These are phyloP conservation scores for Crotalus viridis DNA, from an alignment of 2,113 vertebrate genomes.

Conservation along the genomic window DNA sequence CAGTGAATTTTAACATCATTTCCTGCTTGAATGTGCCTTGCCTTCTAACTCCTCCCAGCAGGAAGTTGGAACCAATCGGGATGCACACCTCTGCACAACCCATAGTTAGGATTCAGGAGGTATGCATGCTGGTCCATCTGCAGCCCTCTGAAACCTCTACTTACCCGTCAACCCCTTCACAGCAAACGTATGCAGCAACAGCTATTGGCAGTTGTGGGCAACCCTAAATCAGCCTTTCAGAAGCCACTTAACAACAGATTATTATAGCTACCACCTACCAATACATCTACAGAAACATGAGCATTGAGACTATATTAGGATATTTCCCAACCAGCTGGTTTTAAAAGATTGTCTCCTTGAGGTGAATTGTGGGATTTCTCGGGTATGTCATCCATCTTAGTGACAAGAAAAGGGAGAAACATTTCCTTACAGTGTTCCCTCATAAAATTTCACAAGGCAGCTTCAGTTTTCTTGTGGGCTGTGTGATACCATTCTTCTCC, in stretches of 20 bases:
- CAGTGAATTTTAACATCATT: too few relatives aligned
- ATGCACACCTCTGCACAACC: not conserved
- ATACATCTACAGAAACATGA: not conserved
- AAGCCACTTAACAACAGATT: not conserved
- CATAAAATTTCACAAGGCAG: conserved; percentile 4
- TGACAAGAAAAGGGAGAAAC: not conserved
- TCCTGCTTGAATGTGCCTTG: too few relatives aligned
- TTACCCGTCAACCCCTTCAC: not conserved
- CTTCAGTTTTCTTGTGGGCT: not conserved
- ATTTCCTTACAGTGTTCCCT: not conserved
- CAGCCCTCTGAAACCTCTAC: not conserved
- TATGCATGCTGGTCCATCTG: not conserved
- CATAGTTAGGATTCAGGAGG: not conserved
- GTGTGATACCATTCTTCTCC: not conserved
- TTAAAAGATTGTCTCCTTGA: not conserved
- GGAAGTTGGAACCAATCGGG: not conserved
- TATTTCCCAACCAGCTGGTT: not conserved
- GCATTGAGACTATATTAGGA: not conserved
- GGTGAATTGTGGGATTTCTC: not conserved
- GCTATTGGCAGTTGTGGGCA: not conserved
- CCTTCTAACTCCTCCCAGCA: not conserved
- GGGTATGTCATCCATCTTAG: not conserved
- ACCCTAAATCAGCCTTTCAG: not conserved
- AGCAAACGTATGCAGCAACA: not conserved
- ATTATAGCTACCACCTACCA: not conserved